Evolutionary conservation across 2,888 invertebrate species (phyloP).

Genomic region (Leptarthrus brevirostris): DNA sequence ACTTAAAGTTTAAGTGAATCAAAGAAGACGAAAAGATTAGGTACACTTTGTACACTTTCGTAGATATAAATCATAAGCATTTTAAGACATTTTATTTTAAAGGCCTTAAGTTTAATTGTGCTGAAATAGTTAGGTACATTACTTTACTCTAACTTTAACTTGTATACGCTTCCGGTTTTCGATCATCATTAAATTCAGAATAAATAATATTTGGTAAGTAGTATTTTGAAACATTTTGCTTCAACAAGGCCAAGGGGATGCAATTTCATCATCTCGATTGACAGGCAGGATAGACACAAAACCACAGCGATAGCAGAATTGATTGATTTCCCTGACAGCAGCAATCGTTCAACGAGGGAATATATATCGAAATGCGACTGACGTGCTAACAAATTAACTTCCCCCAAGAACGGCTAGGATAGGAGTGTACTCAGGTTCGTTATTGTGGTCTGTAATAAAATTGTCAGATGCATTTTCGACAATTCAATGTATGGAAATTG

Average conservation of each 20-base stretch:
- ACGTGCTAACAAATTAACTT: slow-evolving; percentile 47
- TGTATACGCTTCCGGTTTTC: neutral
- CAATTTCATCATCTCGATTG: neutral
- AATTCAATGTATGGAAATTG: slow-evolving; percentile 4
- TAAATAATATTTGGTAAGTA: slow-evolving; percentile 23
- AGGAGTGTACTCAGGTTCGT: slow-evolving; percentile 33
- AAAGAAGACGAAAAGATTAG: neutral
- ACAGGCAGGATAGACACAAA: slow-evolving; percentile 26
- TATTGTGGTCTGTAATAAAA: slow-evolving; percentile 42
- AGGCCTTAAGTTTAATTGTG: neutral
- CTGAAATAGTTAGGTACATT: neutral
- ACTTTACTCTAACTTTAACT: neutral
- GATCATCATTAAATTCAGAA: neutral
- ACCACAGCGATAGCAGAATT: slow-evolving; percentile 56
- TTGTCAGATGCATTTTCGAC: slow-evolving; percentile 38
- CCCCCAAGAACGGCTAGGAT: slow-evolving; percentile 20
- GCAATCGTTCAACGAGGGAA: slow-evolving; percentile 63
- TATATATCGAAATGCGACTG: slow-evolving; percentile 43
- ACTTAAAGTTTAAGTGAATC: neutral
- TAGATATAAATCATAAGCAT: neutral
- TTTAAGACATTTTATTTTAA: neutral
- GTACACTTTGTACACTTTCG: neutral
- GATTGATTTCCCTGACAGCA: slow-evolving; percentile 66
- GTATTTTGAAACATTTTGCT: slow-evolving; percentile 13
- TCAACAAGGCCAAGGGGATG: slow-evolving; percentile 7